phyloP scores from a whole-genome alignment of 1,140 invertebrate species.

The Aporrectodea caliginosa region DNA sequence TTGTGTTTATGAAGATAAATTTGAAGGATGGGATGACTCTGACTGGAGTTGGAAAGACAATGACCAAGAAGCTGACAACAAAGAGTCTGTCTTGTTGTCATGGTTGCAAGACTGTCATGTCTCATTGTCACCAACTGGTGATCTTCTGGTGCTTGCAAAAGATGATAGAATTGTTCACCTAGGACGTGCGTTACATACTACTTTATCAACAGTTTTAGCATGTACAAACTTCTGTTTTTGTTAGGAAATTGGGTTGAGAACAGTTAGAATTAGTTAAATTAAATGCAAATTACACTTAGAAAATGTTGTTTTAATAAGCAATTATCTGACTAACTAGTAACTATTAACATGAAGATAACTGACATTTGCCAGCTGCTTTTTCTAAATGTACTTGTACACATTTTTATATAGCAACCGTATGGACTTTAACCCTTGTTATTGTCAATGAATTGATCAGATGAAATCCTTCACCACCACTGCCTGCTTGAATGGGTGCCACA shows the following conservation, averaged over 20 bases:
- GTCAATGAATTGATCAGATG: no score
- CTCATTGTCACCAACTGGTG: slow-evolving; percentile 70
- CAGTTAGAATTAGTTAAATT: no score
- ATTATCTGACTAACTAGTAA: no score
- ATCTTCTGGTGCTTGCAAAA: slow-evolving; percentile 67
- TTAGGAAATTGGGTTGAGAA: no score
- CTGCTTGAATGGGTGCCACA: no score
- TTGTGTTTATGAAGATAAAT: slow-evolving; percentile 13
- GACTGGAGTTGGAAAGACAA: slow-evolving; percentile 48
- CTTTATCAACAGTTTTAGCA: no score
- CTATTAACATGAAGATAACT: no score
- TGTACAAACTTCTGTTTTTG: no score
- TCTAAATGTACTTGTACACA: neutral
- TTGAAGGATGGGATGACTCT: slow-evolving; percentile 30
- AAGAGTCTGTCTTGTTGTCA: slow-evolving; percentile 38
- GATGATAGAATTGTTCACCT: slow-evolving; percentile 65
- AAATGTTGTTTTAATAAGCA: no score
- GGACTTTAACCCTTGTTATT: neutral
- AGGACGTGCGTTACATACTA: slow-evolving; percentile 60
- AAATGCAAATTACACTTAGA: no score
- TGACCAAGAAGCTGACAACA: slow-evolving; percentile 36
- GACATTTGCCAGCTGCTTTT: neutral
- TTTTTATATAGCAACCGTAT: no score
- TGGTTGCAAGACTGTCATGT: slow-evolving; percentile 71
- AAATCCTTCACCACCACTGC: no score